phyloP scores from a whole-genome alignment of 2,888 invertebrate genomes.

The Pycnomerus fuliginosus region DNA sequence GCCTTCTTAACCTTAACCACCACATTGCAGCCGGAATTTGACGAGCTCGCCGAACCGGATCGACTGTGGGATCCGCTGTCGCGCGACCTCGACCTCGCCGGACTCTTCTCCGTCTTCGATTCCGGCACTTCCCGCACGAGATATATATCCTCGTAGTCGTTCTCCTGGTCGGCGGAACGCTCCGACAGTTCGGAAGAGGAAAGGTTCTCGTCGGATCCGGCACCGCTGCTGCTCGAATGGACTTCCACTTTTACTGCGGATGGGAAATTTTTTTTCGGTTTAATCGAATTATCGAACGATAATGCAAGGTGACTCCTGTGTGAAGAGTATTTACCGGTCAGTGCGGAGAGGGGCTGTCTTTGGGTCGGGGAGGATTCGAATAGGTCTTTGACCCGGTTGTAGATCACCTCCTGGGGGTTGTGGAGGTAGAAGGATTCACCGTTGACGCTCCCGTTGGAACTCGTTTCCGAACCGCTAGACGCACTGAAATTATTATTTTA shows the following conservation, averaged over 20 bases:
- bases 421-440: constrained; percentile 84
- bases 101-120: constrained; percentile 10
- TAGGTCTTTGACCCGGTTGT: constrained; percentile 81
- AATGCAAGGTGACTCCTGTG: constrained; percentile 16
- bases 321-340: constrained; percentile 42
- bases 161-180: constrained; percentile 57
- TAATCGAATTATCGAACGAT: constrained; percentile 1
- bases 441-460: constrained; percentile 55
- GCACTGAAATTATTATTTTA: constrained; percentile 34
- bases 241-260: constrained; percentile 80
- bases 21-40: constrained; percentile 50
- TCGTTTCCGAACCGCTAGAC: constrained; percentile 47
- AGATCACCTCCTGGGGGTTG: constrained; percentile 75
- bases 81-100: constrained; percentile 40
- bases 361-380: constrained; percentile 62
- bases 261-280: constrained; percentile 1
- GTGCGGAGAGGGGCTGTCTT: constrained; percentile 52
- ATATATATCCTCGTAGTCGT: constrained; percentile 83
- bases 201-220: constrained; percentile 64
- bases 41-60: constrained; percentile 56
- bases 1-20: constrained; percentile 47
- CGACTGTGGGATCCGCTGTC: constrained; percentile 77
- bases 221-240: constrained; percentile 71
- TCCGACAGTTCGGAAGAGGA: constrained; percentile 60
- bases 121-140: constrained; percentile 69